Conservation (phyloP, 1,140 invertebrate genomes). For the Trichonephila clavipes region DNA sequence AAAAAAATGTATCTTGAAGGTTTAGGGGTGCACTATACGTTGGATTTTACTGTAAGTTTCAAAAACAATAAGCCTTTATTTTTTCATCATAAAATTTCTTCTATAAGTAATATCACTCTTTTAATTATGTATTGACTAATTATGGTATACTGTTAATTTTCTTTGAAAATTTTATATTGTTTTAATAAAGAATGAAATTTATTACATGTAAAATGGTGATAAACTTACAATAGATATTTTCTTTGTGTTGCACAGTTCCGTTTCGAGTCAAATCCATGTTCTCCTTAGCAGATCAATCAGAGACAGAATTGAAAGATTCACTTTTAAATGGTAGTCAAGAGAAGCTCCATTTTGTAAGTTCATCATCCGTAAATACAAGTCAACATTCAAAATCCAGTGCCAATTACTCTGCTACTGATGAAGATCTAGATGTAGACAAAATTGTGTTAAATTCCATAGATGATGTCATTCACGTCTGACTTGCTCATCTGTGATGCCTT, state of each 20-base stretch:
- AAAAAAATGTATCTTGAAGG: no score
- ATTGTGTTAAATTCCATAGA: conserved; percentile 51
- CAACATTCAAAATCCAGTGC: conserved; percentile 53
- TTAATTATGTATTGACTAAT: not conserved
- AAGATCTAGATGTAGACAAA: conserved; percentile 20
- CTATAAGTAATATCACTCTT: no score
- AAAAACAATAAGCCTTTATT: no score
- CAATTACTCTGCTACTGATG: conserved; percentile 42
- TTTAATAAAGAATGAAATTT: not conserved
- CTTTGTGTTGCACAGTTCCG: not conserved
- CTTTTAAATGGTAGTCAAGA: conserved; percentile 71
- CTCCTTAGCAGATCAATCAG: conserved; percentile 42
- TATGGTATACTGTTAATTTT: not conserved
- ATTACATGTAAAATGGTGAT: not conserved
- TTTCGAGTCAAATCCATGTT: conserved; percentile 44
- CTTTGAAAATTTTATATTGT: not conserved
- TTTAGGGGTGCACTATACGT: no score
- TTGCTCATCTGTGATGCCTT: conserved; percentile 50
- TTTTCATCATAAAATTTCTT: no score
- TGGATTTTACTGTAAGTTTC: no score
- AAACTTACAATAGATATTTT: not conserved
- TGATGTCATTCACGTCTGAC: conserved; percentile 72
- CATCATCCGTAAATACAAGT: conserved; percentile 25
- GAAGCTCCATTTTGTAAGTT: not conserved
- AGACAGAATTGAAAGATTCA: conserved; percentile 37